Conservation (phyloP, 2,888 invertebrate genomes). For the Acrobeloides nanus region DNA sequence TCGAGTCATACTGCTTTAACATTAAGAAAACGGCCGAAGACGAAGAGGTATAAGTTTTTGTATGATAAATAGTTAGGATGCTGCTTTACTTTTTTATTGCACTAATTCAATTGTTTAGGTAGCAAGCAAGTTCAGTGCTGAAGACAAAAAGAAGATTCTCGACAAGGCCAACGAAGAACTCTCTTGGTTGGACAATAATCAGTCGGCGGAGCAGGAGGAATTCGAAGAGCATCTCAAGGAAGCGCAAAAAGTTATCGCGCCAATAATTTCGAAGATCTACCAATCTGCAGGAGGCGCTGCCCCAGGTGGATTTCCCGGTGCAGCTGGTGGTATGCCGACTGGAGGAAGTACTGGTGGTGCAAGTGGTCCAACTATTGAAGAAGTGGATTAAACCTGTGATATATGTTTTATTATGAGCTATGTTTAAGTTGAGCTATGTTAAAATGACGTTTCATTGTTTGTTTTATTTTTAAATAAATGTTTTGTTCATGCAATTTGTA, state of each 20-base stretch:
- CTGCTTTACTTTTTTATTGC: constrained; percentile 5
- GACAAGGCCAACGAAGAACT: constrained; percentile 79
- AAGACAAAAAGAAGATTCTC: constrained; percentile 73
- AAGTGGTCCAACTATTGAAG: constrained; percentile 59
- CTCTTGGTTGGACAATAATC: constrained; percentile 64
- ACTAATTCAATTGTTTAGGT: not conserved
- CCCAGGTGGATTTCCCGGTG: constrained; percentile 5
- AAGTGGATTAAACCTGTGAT: constrained; percentile 61
- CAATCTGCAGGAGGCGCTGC: constrained; percentile 5
- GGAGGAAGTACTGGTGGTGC: constrained; percentile 56
- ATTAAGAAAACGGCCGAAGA: constrained; percentile 85
- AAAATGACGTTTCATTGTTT: no score
- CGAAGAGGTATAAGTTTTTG: constrained; percentile 66
- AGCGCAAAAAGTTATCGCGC: constrained; percentile 56
- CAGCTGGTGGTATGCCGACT: no score
- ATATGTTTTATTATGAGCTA: no score
- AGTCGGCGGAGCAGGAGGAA: constrained; percentile 81
- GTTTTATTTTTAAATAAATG: no score
- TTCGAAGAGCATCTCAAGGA: constrained; percentile 57
- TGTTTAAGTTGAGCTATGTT: no score
- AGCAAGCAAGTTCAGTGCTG: constrained; percentile 67
- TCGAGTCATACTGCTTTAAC: constrained; percentile 84
- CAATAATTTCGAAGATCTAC: constrained; percentile 3
- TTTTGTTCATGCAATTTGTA: no score
- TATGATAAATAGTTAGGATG: not conserved